Evolutionary conservation across 53 echinoderm and acorn worm genomes (phyloP).

Genomic region (Henricia sp.): DNA sequence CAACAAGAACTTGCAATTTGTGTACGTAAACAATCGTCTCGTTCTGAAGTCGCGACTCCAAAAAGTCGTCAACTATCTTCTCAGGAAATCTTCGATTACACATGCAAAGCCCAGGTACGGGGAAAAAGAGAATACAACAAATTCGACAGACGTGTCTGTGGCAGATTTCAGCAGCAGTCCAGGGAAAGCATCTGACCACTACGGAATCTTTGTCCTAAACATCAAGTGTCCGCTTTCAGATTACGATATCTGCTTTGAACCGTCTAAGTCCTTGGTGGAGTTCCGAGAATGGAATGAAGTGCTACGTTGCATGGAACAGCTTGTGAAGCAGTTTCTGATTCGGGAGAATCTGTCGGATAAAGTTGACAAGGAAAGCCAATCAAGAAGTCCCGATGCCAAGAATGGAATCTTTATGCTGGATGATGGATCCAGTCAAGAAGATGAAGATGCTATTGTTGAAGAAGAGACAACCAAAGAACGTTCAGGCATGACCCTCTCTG

Average conservation of each 20-base stretch:
- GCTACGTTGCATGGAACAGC: constrained; percentile 70
- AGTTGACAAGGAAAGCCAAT: constrained; percentile 13
- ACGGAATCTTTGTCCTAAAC: constrained; percentile 84
- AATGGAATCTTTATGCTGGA: neutral
- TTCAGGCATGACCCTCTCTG: constrained; percentile 4
- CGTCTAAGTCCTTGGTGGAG: constrained; percentile 87
- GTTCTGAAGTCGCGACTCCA: constrained; percentile 87
- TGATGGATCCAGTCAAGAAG: constrained; percentile 43
- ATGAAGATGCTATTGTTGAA: constrained; percentile 5
- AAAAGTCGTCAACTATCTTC: constrained; percentile 72
- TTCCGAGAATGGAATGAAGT: constrained; percentile 85
- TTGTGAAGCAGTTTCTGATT: constrained; percentile 70
- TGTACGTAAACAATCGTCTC: constrained; percentile 82
- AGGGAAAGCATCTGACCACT: constrained; percentile 49
- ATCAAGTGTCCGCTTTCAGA: constrained; percentile 76
- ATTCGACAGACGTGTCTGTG: neutral
- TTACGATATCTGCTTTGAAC: constrained; percentile 89
- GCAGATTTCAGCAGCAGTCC: constrained; percentile 64
- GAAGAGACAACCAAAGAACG: neutral
- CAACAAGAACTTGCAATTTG: constrained; percentile 87
- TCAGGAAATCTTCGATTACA: constrained; percentile 76
- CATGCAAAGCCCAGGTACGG: constrained; percentile 24
- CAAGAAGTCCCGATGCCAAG: neutral
- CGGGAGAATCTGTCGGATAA: constrained; percentile 78
- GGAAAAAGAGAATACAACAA: neutral